Conservation (phyloP, 2,797 vertebrate species). For the Crypturellus tataupa region DNA sequence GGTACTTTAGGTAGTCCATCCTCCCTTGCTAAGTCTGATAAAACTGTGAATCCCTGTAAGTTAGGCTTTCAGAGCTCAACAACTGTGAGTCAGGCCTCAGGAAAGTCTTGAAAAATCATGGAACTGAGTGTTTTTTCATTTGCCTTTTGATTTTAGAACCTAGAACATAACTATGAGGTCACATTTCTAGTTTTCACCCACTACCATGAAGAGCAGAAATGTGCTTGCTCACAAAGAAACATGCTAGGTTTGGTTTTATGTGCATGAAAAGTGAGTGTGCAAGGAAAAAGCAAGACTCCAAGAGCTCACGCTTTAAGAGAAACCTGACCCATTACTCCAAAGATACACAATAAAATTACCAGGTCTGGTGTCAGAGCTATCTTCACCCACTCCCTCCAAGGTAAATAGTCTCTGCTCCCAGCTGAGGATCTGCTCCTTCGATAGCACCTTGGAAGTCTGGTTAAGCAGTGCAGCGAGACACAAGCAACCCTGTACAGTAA, state of each 20-base stretch:
- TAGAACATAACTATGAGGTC: not conserved
- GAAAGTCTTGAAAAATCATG: not conserved
- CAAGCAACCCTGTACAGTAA: not conserved
- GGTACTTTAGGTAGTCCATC: too few species aligned
- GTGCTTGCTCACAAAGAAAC: not conserved
- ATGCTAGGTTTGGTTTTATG: not conserved
- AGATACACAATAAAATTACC: not conserved
- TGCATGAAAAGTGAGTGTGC: not conserved
- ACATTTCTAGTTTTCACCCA: not conserved
- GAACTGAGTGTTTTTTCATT: not conserved
- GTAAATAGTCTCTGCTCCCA: fast-evolving
- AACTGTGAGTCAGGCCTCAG: not conserved
- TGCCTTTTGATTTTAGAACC: not conserved
- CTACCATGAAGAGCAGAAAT: not conserved
- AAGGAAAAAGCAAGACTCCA: not conserved
- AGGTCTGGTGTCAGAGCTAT: not conserved
- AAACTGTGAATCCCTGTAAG: not conserved
- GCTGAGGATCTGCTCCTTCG: not conserved
- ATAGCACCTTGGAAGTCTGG: not conserved
- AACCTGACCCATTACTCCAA: not conserved
- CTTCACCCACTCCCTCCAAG: not conserved
- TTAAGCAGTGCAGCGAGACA: not conserved
- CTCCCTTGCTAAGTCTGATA: too few species aligned
- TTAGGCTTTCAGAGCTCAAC: not conserved
- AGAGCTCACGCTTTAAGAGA: not conserved